phyloP scores from a whole-genome alignment of 2,888 invertebrate species.

The Lepidonotus clava region DNA sequence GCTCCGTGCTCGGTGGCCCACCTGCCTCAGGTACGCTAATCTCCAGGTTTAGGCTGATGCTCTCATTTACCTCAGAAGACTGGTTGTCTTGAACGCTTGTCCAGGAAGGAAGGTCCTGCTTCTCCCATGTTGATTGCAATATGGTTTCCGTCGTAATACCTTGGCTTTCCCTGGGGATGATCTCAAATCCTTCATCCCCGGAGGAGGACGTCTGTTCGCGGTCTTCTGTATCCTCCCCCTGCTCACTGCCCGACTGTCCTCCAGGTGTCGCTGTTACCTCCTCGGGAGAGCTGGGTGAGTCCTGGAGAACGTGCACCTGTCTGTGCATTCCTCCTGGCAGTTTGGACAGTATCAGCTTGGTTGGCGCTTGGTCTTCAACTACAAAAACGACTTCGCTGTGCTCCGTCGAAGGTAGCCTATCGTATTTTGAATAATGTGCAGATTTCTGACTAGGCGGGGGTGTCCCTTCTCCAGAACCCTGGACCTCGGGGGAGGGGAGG shows the following conservation, averaged over 20 bases:
- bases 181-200: constrained; percentile 7
- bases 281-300: not conserved
- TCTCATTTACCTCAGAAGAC: too few species aligned
- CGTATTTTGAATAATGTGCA: not conserved
- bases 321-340: not conserved
- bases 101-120: too few species aligned
- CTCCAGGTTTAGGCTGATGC: too few species aligned
- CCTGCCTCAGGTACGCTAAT: too few species aligned
- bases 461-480: too few species aligned
- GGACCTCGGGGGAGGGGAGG: too few species aligned
- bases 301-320: not conserved
- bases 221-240: not conserved
- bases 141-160: too few species aligned
- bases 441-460: constrained; percentile 33
- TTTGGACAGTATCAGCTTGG: not conserved
- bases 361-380: not conserved
- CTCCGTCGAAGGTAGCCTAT: not conserved
- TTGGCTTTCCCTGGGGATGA: not conserved
- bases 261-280: not conserved
- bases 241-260: too few species aligned
- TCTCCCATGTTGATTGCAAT: too few species aligned
- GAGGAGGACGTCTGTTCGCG: not conserved
- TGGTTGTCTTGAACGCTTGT: too few species aligned
- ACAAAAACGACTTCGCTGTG: not conserved
- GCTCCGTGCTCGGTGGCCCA: too few species aligned